Conservation (phyloP, 2,113 vertebrate species). For the Oncorhynchus keta region DNA sequence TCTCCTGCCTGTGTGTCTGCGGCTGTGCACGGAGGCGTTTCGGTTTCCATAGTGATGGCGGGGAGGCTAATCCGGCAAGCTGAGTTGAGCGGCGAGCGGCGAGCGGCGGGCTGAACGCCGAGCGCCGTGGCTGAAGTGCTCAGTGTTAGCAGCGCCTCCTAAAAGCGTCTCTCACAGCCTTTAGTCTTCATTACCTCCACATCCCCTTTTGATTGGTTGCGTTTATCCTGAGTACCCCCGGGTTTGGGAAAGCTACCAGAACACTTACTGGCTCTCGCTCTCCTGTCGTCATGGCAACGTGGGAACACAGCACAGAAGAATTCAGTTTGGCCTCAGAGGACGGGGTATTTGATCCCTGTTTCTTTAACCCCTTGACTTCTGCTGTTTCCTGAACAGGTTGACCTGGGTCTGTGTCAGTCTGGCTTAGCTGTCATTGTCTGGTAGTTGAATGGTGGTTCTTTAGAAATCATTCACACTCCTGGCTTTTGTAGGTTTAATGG, state of each 20-base stretch:
- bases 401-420: too few relatives aligned
- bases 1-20: constrained; percentile 18
- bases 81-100: constrained; percentile 60
- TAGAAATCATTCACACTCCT: too few relatives aligned
- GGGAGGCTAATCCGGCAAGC: constrained; percentile 68
- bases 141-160: constrained; percentile 50
- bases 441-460: too few relatives aligned
- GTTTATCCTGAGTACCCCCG: constrained; percentile 65
- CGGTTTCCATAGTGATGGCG: constrained; percentile 76
- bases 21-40: constrained; percentile 34
- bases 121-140: constrained; percentile 60
- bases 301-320: constrained; percentile 20
- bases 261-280: constrained; percentile 9
- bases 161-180: constrained; percentile 63
- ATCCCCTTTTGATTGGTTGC: constrained; percentile 73
- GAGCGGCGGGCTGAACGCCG: constrained; percentile 30
- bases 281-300: constrained; percentile 61
- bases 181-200: constrained; percentile 72
- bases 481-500: too few relatives aligned
- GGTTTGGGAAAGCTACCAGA: constrained; percentile 51
- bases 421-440: too few relatives aligned
- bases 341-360: too few relatives aligned
- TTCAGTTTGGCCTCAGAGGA: not conserved
- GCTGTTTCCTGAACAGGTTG: too few relatives aligned
- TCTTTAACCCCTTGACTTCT: too few relatives aligned